Evolutionary conservation across 2,797 vertebrate species (phyloP), one percentile per base, ranked within the genome.

Genomic region (Pogoniulus pusillus): DNA sequence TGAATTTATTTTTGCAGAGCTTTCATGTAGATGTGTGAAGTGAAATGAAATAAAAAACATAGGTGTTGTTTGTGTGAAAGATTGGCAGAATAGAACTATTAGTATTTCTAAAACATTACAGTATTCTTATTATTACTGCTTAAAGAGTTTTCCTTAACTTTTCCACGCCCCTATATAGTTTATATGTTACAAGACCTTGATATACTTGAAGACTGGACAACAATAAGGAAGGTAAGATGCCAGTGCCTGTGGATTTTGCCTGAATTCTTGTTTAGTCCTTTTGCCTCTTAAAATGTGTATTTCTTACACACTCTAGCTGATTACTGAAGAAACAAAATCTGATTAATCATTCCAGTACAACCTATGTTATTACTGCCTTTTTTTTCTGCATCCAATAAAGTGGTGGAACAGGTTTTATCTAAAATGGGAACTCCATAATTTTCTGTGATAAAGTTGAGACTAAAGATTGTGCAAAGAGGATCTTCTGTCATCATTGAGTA

Each of bases 141-240:
- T 37, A 12, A 76, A 57, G 60, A 82, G 10, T 90, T 92, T 94
- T 93, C 97, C 98, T 97, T 98, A 98, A 98, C 95, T 68, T 79
- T 72, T 93, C 58, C 91, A 99, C 98, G 99, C 5, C 99, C 99
- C 68, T 99, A 99, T 98, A 99, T 99, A 94, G 99, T 99, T 95
- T 99, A 99, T 97, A 99, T 99, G 99, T 97, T 99, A 74, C 99
- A 99, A 96, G 99, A 99, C 93, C 96, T 99, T 93, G 99, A 99
- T 97, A 99, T 99, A 92, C 98, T 99, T 96, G 99, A 99, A 97
- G 99, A 99, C 90, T 99, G 99, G 99, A 99, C 99, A 39, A 98
- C 99, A 58, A 99, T 99, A 95, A 98, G 99, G 96, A 99, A 99
- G 98, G 99, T 99, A 89, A 93, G 95, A 62, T 82, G 54, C 27